Evolutionary conservation across 1,140 invertebrate genomes (phyloP), one percentile per base, ranked within the genome.

Genomic region (Chlorops oryzae): DNA sequence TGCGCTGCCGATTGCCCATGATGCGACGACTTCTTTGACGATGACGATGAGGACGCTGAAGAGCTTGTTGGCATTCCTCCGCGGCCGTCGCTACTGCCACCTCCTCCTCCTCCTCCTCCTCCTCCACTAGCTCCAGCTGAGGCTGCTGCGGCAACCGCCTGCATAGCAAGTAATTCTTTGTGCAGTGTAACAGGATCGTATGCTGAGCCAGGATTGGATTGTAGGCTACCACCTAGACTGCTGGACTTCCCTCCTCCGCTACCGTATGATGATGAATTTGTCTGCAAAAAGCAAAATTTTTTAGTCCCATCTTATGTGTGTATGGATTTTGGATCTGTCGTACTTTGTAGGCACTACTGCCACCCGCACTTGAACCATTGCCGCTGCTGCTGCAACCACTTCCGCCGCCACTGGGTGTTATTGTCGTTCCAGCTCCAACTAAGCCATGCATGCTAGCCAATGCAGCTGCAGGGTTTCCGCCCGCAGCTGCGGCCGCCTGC

Each of bases 121-220:
- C n/a, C n/a, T n/a, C n/a, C 54, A 66, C 23, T 53, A 37, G 52
- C 51, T 12, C 55, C 54, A 3, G 60, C 28, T 1, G 58, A 55
- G 63, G 65, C 52, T 48, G 69, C 51, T 38, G 70, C 56, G 57
- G 66, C 65, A n/a, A 70, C 68, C 15, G 65, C 65, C 58, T 73
- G 68, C 61, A 72, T 72, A 37, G 70, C 70, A 46, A 72, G 47
- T 42, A 72, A 49, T 50, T 72, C 70, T 52, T 72, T 72, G 52
- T 72, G 70, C 49, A 72, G 51, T 13, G 59, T 65, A 18, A 71
- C 66, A 13, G 68, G 66, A 59, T 70, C 69, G 45, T 72, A 72
- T 10, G 67, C 67, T 5, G 67, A 70, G 1, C 61, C 59, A 0
- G 67, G 59, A 50, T 62, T 63, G 10, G 62, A 61, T 0, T 54